These are phyloP conservation scores for Anguilla marmorata DNA, from an alignment of 2,797 vertebrate species.

Conservation along the genomic window DNA sequence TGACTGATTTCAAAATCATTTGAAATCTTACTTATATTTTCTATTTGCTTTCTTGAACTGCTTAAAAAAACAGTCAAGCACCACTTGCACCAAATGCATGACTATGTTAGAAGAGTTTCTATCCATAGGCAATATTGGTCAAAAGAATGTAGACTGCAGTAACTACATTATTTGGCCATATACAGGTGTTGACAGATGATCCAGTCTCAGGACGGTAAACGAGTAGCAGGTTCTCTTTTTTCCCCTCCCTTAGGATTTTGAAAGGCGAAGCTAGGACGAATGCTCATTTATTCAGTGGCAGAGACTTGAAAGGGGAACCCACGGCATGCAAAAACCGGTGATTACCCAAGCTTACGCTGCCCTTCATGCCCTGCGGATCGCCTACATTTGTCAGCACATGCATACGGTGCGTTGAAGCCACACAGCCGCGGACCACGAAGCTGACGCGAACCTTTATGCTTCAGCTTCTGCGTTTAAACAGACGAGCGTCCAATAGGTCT, in stretches of 20 bases:
- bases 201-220: background rate
- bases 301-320: constrained; percentile 7
- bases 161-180: background rate
- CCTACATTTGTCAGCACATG: constrained; percentile 4
- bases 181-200: background rate
- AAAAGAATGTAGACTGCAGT: background rate
- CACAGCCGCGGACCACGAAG: background rate
- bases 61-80: background rate
- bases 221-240: background rate
- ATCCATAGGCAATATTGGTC: background rate
- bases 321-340: constrained; percentile 9
- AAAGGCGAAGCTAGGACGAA: background rate
- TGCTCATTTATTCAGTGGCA: background rate
- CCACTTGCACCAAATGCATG: background rate
- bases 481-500: background rate
- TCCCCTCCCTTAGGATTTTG: background rate
- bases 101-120: background rate
- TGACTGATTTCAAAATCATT: background rate
- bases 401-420: background rate
- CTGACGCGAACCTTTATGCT: background rate
- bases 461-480: background rate
- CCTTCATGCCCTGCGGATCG: constrained; percentile 10
- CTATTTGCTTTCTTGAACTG: background rate
- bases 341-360: constrained; percentile 3
- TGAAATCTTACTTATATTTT: background rate